phyloP scores from a whole-genome alignment of 2,113 vertebrate species.

The Vidua macroura region DNA sequence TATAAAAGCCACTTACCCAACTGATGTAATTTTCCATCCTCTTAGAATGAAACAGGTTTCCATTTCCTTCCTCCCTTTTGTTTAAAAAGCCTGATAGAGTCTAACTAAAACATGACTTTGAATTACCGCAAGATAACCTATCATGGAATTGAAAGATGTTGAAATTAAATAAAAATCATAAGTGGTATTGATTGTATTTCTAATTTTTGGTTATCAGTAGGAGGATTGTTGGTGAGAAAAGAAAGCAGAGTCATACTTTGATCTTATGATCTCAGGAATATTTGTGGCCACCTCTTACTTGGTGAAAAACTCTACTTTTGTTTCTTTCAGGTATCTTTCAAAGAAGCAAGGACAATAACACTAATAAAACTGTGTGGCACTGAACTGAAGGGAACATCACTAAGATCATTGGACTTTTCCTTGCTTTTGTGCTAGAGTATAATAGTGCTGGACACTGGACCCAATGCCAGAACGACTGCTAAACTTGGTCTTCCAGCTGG shows the following conservation, averaged over 20 bases:
- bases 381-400: slow-evolving; percentile 64
- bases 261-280: neutral
- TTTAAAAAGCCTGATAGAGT: neutral
- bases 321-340: slow-evolving; percentile 88
- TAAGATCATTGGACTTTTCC: slow-evolving; percentile 66
- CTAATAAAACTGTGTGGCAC: slow-evolving; percentile 32
- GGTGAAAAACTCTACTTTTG: neutral
- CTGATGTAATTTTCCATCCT: neutral
- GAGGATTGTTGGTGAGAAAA: neutral
- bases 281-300: neutral
- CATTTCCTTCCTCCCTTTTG: neutral
- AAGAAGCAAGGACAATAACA: slow-evolving; percentile 93
- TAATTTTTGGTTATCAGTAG: neutral
- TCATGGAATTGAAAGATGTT: neutral
- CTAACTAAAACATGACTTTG: neutral
- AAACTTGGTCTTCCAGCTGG: slow-evolving; percentile 76
- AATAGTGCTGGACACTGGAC: slow-evolving; percentile 79
- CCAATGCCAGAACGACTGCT: slow-evolving; percentile 71
- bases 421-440: slow-evolving; percentile 70
- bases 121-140: neutral
- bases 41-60: neutral
- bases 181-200: neutral
- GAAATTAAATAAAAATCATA: neutral
- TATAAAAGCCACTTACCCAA: neutral
- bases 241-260: neutral